These are phyloP conservation scores for Spea bombifrons DNA, from an alignment of 2,113 vertebrate genomes.

Conservation along the genomic window DNA sequence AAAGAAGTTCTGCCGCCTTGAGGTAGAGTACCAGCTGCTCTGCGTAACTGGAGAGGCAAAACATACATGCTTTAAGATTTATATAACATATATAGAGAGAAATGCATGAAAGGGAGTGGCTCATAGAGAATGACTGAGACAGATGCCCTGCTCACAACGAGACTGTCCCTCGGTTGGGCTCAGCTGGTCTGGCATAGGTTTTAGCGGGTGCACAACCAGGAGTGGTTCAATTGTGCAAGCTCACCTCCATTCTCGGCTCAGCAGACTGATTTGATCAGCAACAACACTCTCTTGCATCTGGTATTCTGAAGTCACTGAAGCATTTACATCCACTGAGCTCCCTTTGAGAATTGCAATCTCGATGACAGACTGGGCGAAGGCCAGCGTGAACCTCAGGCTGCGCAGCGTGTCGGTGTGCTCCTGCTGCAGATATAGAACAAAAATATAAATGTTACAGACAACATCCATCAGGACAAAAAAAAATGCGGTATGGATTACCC, in stretches of 20 bases:
- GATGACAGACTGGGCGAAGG: constrained; percentile 84
- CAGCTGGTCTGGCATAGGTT: too few relatives aligned
- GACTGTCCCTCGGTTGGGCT: too few relatives aligned
- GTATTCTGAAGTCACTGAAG: constrained; percentile 63
- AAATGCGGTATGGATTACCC: too few relatives aligned
- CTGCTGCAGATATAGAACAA: constrained; percentile 65
- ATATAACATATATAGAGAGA: too few relatives aligned
- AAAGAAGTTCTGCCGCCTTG: constrained; percentile 89
- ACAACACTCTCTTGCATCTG: constrained; percentile 87
- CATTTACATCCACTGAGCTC: constrained; percentile 58
- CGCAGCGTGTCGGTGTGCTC: constrained; percentile 83
- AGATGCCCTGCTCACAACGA: too few relatives aligned
- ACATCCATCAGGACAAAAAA: too few relatives aligned
- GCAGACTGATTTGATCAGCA: constrained; percentile 90
- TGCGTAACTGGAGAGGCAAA: constrained; percentile 71
- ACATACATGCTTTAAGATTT: too few relatives aligned
- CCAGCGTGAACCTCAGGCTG: constrained; percentile 82
- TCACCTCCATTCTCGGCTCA: constrained; percentile 92
- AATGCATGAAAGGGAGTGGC: too few relatives aligned
- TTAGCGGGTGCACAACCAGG: too few relatives aligned
- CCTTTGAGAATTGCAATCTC: constrained; percentile 83
- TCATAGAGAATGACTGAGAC: too few relatives aligned
- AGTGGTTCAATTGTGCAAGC: constrained; percentile 8
- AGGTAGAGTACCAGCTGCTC: constrained; percentile 92
- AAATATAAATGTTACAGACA: background rate